Evolutionary conservation across 2,888 invertebrate genomes (phyloP), one percentile per base, ranked within the genome.

Genomic region (Lottia gigantea): DNA sequence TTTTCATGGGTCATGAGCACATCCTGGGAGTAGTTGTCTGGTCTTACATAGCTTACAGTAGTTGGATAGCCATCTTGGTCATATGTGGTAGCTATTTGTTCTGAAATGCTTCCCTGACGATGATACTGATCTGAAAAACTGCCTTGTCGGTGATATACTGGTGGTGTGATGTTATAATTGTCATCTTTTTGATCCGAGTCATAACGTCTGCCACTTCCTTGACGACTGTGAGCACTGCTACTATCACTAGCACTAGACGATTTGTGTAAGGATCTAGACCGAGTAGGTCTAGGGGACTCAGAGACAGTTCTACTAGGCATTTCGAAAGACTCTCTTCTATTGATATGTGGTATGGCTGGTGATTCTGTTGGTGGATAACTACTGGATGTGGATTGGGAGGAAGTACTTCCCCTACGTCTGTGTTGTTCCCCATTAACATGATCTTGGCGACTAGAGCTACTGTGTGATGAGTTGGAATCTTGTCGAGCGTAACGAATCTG

Each of bases 401-500:
- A 82, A 75, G 85, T 85, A 62, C 85, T 85, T 55, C 87, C 85
- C 23, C 87, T 76, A 49, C 83, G 76, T 15, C 81, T 76, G 12
- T 80, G 70, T 8, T 76, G 68, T 66, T 83, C 82, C 8, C 83
- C 85, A 65, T 81, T 79, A 47, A 79, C 73, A 4, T 76, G 76
- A 23, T 83, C 83, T 71, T 80, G 80, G 31, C 80, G 81, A 72
- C 83, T 77, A 47, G 83, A 82, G 74, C 83, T 83, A 70, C 83
- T 84, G 66, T 82, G 80, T 11, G 85, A 85, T 26, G 84, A 85
- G 7, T 79, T 74, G 11, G 85, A 85, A 72, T 88, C 87, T 69
- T 87, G 86, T 16, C 86, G 83, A 70, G 82, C 82, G 78, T 86
- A 88, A 45, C 86, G 84, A n/a, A 81, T 81, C 80, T 82, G 80